Base-by-base conservation (phyloP, 2,797 vertebrate genomes). In the Sparus aurata region DNA sequence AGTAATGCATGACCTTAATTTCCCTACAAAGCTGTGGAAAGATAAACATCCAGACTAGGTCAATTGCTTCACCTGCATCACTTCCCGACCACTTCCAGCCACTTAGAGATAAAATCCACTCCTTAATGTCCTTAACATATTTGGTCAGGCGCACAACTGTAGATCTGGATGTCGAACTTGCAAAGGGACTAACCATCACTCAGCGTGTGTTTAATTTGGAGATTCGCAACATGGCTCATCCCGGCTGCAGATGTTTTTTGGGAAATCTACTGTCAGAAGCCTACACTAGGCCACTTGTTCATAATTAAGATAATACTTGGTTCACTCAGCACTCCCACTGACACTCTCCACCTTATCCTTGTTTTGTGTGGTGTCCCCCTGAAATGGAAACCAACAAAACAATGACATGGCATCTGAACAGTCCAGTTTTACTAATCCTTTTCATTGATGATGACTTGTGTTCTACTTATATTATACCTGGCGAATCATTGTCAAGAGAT, bases 21-120 rank as follows among this genome's bases (percentile, higher is more conserved):
- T 69, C 22, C 12, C 2, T 52, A 17, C n/a, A 61, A 49, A 61
- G 10, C 18, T 58, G 34, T 25, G 8, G 25, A 53, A 54, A 25
- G 62, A 62, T 79, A 78, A 84, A 82, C 75, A 80, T 83, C 63
- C 54, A 38, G 53, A 23, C 57, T 38, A 22, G 17, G 53, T 84
- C 38, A 54, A n/a, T 13, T 41, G 12, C 63, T 45, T 73, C 38
- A 55, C 8, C 18, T 76, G 41, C 60, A 30, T 22, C 20, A 74
- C 22, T 58, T 75, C 69, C 65, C 69, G 41, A 74, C 79, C 53
- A 69, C 79, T 79, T 87, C 79, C 46, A 79, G 20, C 64, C 75
- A 83, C 58, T 78, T 54, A 62, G 11, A 68, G 47, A 70, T 57
- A n/a, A 74, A 84, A 77, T 50, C 69, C 69, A 67, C 66, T 73